Evolutionary conservation across 64 coral and sea anemone genomes (phyloP).

Genomic region (Montipora capricornis): DNA sequence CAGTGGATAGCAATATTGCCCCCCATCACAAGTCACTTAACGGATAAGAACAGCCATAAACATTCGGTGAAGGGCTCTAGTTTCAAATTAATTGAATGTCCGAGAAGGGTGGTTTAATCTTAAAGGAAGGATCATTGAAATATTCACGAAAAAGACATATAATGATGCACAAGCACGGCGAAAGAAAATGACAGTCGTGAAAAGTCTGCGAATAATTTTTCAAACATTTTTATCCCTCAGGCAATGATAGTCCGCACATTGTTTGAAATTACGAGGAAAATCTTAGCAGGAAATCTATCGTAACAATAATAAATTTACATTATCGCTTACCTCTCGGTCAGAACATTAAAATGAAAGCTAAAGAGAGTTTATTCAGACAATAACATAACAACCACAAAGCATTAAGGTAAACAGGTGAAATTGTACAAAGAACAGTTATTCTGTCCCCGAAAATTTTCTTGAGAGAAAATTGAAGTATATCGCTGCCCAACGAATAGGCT

Average conservation of each 20-base stretch:
- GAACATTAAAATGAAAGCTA: constrained; percentile 4
- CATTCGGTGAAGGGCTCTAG: no score
- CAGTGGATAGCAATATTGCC: no score
- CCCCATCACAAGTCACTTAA: no score
- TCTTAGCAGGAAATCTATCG: neutral
- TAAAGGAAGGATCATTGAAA: no score
- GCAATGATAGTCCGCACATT: neutral
- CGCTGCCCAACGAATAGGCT: neutral
- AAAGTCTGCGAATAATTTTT: neutral
- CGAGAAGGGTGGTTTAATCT: no score
- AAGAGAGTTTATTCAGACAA: constrained; percentile 24
- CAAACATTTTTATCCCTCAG: neutral
- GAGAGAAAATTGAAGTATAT: constrained; percentile 16
- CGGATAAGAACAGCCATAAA: no score
- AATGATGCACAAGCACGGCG: no score
- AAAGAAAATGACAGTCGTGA: neutral
- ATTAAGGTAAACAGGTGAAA: constrained; percentile 29
- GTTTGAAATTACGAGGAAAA: no score
- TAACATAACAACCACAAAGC: neutral
- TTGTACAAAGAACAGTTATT: constrained; percentile 7
- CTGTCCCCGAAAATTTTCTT: neutral
- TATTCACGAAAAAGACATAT: no score
- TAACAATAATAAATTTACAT: constrained; percentile 26
- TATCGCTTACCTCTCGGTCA: neutral
- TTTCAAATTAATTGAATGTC: no score